Conservation (phyloP, 2,888 invertebrate genomes). For the Hydriomena furcata region DNA sequence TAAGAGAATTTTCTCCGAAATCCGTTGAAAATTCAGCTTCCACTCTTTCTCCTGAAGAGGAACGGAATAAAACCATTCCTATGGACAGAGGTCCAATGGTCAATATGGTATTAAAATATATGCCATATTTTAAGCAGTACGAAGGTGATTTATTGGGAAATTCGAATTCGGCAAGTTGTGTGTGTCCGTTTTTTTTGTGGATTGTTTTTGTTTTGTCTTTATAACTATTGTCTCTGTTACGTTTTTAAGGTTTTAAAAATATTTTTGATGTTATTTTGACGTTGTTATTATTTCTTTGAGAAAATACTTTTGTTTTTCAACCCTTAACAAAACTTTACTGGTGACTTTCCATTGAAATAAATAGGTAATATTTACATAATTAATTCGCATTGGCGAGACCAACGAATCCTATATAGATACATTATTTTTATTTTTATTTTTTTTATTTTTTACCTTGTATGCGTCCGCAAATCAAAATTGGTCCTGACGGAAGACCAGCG, state of each 20-base stretch:
- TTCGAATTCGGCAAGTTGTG: slow-evolving; percentile 7
- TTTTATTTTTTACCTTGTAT: too few relatives aligned
- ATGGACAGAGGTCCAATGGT: slow-evolving; percentile 53
- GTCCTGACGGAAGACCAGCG: too few relatives aligned
- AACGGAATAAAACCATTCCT: slow-evolving; percentile 35
- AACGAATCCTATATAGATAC: too few relatives aligned
- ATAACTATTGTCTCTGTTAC: slow-evolving; percentile 5
- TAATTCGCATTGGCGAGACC: too few relatives aligned
- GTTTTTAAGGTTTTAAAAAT: neutral
- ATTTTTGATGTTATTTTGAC: neutral
- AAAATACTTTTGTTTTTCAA: too few relatives aligned
- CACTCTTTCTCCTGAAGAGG: slow-evolving; percentile 13
- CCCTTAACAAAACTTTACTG: too few relatives aligned
- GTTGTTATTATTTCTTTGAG: too few relatives aligned
- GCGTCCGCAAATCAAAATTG: too few relatives aligned
- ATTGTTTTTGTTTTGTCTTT: slow-evolving; percentile 3
- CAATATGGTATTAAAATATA: slow-evolving; percentile 60
- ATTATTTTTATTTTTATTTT: too few relatives aligned
- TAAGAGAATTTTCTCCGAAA: slow-evolving; percentile 15
- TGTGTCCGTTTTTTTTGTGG: slow-evolving; percentile 1
- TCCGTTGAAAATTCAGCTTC: neutral
- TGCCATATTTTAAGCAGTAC: slow-evolving; percentile 65
- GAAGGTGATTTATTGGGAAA: slow-evolving; percentile 44
- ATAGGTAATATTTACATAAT: too few relatives aligned
- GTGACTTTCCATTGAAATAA: too few relatives aligned